These are phyloP conservation scores for Peucedramus taeniatus DNA, from an alignment of 2,113 vertebrate genomes.

Conservation along the genomic window DNA sequence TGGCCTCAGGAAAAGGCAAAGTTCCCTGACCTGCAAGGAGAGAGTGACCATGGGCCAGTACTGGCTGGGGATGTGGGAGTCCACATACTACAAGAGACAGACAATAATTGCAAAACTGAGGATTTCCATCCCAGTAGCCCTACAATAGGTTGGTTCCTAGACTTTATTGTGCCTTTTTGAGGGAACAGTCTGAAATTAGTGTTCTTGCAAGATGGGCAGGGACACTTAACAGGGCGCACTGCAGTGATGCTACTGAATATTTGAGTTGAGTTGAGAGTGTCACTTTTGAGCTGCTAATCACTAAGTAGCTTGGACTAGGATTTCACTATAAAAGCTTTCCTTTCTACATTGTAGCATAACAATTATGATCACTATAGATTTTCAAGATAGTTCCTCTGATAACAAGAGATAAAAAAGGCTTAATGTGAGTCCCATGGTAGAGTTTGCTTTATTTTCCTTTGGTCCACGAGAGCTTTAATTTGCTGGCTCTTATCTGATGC, in stretches of 20 bases:
- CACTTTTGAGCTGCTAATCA: not conserved
- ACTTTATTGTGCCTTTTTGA: not conserved
- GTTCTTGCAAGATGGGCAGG: not conserved
- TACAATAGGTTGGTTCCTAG: not conserved
- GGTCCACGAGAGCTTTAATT: slow-evolving; percentile 26
- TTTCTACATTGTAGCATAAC: not conserved
- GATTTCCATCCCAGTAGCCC: not conserved
- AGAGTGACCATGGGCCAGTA: not conserved
- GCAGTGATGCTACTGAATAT: not conserved
- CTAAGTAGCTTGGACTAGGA: not conserved
- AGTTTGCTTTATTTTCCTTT: slow-evolving; percentile 29
- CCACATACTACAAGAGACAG: not conserved
- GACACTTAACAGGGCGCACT: not conserved
- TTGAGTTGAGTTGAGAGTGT: not conserved
- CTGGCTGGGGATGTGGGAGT: fast-evolving
- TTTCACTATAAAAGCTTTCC: not conserved
- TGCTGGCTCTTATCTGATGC: slow-evolving; percentile 1
- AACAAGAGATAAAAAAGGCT: not conserved
- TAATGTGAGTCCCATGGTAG: not conserved
- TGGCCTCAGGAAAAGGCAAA: not conserved
- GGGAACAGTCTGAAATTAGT: not conserved
- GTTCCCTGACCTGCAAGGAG: not conserved
- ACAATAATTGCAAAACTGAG: not conserved
- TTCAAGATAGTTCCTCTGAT: not conserved
- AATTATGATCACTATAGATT: not conserved